These are phyloP conservation scores for Lasioglossum pauxillum DNA, from an alignment of 2,888 invertebrate genomes.

Conservation along the genomic window DNA sequence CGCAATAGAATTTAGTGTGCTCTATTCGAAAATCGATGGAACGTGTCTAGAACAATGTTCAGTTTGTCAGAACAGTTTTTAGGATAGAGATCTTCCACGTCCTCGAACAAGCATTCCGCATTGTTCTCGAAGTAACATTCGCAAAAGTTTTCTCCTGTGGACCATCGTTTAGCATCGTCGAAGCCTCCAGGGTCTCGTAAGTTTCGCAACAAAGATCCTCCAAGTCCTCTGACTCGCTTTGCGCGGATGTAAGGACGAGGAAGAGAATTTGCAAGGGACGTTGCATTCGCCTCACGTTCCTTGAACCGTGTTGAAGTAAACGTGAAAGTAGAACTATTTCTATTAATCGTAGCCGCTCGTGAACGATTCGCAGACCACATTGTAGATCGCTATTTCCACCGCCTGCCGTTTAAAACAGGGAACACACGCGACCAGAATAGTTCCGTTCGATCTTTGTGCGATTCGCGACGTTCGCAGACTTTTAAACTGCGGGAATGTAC, in stretches of 20 bases:
- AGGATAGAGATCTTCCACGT: background rate
- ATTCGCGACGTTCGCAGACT: background rate
- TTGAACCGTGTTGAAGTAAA: constrained; percentile 18
- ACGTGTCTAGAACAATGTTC: constrained; percentile 7
- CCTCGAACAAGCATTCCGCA: background rate
- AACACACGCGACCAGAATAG: background rate
- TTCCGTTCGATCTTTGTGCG: background rate
- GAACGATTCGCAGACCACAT: background rate
- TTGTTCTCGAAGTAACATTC: background rate
- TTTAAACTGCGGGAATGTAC: background rate
- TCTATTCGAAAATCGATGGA: background rate
- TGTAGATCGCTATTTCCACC: background rate
- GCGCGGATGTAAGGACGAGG: background rate
- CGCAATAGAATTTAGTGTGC: background rate
- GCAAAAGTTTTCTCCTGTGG: constrained; percentile 14
- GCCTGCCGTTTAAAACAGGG: background rate
- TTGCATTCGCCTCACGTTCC: constrained; percentile 20
- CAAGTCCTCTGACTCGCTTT: background rate
- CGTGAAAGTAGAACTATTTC: constrained; percentile 40
- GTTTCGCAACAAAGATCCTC: background rate
- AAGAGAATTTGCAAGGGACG: constrained; percentile 13
- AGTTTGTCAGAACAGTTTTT: background rate
- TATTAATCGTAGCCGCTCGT: constrained; percentile 41
- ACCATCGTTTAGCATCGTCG: background rate
- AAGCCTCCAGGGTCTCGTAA: background rate